Evolutionary conservation across 2,797 vertebrate species (phyloP).

Genomic region (Arnoldichthys spilopterus): DNA sequence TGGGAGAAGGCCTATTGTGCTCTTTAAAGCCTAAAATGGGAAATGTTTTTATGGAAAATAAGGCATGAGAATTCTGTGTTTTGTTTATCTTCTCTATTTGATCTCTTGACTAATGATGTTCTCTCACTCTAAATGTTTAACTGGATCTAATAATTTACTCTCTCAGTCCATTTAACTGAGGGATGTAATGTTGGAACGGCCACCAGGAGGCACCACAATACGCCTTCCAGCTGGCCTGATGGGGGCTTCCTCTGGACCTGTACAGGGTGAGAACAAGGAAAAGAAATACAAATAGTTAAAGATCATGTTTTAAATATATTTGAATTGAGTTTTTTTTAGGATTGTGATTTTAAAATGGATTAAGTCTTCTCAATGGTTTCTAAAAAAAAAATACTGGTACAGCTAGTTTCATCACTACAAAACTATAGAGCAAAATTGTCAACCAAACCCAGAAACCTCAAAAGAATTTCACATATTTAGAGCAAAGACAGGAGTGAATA

Average conservation of each 20-base stretch:
- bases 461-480: too few species aligned
- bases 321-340: too few species aligned
- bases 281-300: too few species aligned
- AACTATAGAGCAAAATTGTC: too few species aligned
- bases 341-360: too few species aligned
- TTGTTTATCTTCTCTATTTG: conserved; percentile 70
- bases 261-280: background rate
- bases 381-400: too few species aligned
- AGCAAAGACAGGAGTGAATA: too few species aligned
- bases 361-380: too few species aligned
- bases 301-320: too few species aligned
- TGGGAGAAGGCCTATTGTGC: conserved; percentile 82
- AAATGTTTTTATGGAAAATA: conserved; percentile 88
- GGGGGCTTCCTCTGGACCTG: conserved; percentile 80
- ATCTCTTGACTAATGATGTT: conserved; percentile 76
- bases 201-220: conserved; percentile 92
- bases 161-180: conserved; percentile 84
- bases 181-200: conserved; percentile 97
- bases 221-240: conserved; percentile 92
- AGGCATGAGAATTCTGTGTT: conserved; percentile 96
- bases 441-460: too few species aligned
- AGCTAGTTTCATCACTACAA: too few species aligned
- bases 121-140: conserved; percentile 54
- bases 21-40: conserved; percentile 86
- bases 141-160: conserved; percentile 32